Evolutionary conservation across 2,797 vertebrate genomes (phyloP).

Genomic region (Pithecia hirsuta): DNA sequence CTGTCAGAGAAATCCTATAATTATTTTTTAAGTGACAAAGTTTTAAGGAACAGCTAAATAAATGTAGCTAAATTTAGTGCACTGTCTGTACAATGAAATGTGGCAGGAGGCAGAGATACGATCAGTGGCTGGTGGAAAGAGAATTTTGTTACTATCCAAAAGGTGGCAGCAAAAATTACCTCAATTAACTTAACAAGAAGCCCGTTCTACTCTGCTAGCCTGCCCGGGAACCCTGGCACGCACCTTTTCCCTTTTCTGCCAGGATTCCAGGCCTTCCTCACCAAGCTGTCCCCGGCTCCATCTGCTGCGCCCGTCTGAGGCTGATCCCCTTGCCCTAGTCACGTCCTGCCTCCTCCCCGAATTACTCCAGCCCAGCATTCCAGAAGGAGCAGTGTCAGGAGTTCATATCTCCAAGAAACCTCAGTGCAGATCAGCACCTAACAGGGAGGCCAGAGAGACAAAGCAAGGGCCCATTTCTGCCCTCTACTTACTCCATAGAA

Average conservation of each 20-base stretch:
- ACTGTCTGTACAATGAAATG: slow-evolving; percentile 42
- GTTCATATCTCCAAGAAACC: slow-evolving; percentile 56
- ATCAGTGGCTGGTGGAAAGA: slow-evolving; percentile 56
- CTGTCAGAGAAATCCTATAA: slow-evolving; percentile 78
- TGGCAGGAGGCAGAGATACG: slow-evolving; percentile 43
- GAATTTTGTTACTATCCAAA: slow-evolving; percentile 74
- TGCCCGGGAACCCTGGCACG: slow-evolving; percentile 66
- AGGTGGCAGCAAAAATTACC: slow-evolving; percentile 81
- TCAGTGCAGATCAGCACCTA: background rate
- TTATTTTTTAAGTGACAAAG: slow-evolving; percentile 77
- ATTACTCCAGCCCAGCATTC: background rate
- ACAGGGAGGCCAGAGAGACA: background rate
- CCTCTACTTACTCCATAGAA: background rate
- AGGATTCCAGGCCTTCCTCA: slow-evolving; percentile 55
- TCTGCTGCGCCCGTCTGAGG: slow-evolving; percentile 68
- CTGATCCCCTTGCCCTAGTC: background rate
- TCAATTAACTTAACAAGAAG: slow-evolving; percentile 78
- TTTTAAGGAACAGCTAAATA: slow-evolving; percentile 74
- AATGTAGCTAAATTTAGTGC: slow-evolving; percentile 73
- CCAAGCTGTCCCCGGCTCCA: slow-evolving; percentile 50
- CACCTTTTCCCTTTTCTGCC: slow-evolving; percentile 61
- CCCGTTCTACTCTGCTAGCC: slow-evolving; percentile 53
- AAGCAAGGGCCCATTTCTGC: background rate
- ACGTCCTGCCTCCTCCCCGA: slow-evolving; percentile 6
- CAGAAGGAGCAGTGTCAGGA: slow-evolving; percentile 68